Conservation (phyloP, 2,113 vertebrate genomes). For the Raja brachyura region DNA sequence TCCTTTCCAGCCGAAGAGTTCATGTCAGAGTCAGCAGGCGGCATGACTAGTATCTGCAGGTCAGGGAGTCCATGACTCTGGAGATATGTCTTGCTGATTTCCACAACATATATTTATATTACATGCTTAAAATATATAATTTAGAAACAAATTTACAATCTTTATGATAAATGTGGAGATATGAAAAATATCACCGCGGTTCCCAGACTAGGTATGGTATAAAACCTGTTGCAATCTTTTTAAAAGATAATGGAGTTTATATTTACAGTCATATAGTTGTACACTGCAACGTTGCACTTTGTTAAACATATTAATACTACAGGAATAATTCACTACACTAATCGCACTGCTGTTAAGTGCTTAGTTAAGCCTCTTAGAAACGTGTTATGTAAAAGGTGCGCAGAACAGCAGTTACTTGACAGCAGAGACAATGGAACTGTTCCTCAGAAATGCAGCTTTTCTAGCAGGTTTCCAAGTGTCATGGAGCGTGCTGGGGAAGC, state of each 20-base stretch:
- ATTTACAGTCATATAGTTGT: conserved; percentile 29
- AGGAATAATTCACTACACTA: conserved; percentile 16
- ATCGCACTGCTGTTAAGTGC: conserved; percentile 25
- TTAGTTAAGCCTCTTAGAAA: conserved; percentile 23
- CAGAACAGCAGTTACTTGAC: conserved; percentile 23
- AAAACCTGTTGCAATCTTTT: conserved; percentile 27
- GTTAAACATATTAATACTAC: conserved; percentile 28
- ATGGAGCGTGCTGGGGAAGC: not conserved
- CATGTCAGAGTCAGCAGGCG: not conserved
- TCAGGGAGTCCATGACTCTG: conserved; percentile 9
- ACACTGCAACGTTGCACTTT: conserved; percentile 21
- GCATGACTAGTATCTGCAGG: not conserved
- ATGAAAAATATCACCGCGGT: conserved; percentile 25
- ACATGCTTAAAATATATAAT: conserved; percentile 42
- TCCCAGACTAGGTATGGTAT: conserved; percentile 18
- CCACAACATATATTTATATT: conserved; percentile 31
- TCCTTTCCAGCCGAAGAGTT: not conserved
- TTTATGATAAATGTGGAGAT: conserved; percentile 12
- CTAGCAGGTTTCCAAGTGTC: not conserved
- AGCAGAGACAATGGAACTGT: conserved; percentile 5
- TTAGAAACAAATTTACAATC: conserved; percentile 38
- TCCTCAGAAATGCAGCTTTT: conserved; percentile 1
- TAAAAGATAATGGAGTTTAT: conserved; percentile 26
- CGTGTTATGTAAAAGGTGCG: conserved; percentile 5
- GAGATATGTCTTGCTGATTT: conserved; percentile 8